Conservation (phyloP, 1,140 invertebrate species). For the Kradibia gibbosae region DNA sequence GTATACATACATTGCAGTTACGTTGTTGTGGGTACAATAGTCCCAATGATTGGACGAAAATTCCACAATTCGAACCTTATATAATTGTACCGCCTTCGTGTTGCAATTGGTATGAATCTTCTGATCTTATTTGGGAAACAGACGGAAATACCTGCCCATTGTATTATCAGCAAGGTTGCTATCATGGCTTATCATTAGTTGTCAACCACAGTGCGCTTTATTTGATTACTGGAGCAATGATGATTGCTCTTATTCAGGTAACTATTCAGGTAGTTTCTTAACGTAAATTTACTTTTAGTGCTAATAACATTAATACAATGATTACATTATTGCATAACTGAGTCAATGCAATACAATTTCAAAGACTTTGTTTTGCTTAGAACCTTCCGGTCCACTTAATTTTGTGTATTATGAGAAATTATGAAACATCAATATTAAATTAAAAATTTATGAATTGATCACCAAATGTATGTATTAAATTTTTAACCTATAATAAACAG, state of each 20-base stretch:
- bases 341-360: no score
- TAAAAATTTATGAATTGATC: no score
- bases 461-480: no score
- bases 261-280: conserved; percentile 33
- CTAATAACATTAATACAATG: no score
- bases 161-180: conserved; percentile 78
- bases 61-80: conserved; percentile 54
- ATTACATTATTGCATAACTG: no score
- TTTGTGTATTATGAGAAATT: no score
- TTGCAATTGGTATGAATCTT: conserved; percentile 63
- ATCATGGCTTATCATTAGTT: conserved; percentile 77
- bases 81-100: conserved; percentile 74
- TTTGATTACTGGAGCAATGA: conserved; percentile 84
- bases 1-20: conserved; percentile 73
- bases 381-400: no score
- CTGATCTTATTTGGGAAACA: conserved; percentile 49
- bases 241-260: conserved; percentile 86
- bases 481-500: no score
- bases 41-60: conserved; percentile 77
- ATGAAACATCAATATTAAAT: no score
- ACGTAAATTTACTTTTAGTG: no score
- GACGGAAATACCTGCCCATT: conserved; percentile 47
- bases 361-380: no score
- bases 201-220: conserved; percentile 83
- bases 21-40: conserved; percentile 82